Base-by-base conservation (phyloP, 1,140 invertebrate genomes). In the Temnothorax curvispinosus region DNA sequence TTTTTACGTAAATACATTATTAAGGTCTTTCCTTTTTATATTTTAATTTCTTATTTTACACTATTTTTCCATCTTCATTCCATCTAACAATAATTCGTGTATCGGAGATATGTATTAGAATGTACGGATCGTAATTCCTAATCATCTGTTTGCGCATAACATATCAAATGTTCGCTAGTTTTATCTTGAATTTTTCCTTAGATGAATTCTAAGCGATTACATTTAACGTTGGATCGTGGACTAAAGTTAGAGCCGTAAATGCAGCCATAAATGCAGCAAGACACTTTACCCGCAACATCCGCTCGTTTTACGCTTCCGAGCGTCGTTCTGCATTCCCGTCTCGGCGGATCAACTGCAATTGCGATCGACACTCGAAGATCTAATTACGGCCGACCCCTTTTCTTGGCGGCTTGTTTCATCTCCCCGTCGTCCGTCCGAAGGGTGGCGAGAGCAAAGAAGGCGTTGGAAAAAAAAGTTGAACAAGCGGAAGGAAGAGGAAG, bases 371-470 rank as follows among this genome's bases (percentile, higher is more conserved):
- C 67, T 60, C 52, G 52, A 50, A 54, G 69, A 84, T 74, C 67
- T 84, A 84, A 74, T 84, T 84, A 75, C 50, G 47, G 52, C 52
- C 67, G 38, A 71, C 38, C 41, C 27, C 54, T 62, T 82, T 84
- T 60, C 67, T 60, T 21, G 41, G n/a, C 54, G 41, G 27, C 72
- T 84, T 8, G 65, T 41, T 38, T 72, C 52, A 21, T 32, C 15
- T 35, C 35, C 7, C 60, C 60, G 27, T 5, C 27, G 27, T 27
- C 58, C 21, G 32, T 56, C 50, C 11, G n/a, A 6, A 7, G 21
- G 69, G 44, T 4, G 54, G 41, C 18, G 11, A 35, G n/a, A 41
- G 35, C n/a, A 50, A 84, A 65, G 67, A 87, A 75, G 21, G 54
- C 56, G 41, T 84, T 27, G 54, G 38, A n/a, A 47, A 75, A 74